Evolutionary conservation across 2,797 vertebrate species (phyloP).

Genomic region (Petrocephalus schoutedeni): DNA sequence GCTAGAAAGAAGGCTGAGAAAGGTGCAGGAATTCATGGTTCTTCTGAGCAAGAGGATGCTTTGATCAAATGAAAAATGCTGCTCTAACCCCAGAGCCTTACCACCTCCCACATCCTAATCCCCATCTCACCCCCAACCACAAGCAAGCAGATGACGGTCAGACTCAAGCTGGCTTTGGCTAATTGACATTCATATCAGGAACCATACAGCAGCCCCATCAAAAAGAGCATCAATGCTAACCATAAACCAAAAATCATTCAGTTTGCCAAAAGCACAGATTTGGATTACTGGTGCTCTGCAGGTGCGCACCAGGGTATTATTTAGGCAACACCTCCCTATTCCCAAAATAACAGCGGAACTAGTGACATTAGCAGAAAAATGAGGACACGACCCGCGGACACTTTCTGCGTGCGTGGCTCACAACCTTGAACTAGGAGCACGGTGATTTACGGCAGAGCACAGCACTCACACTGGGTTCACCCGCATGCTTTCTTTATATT

Average conservation of each 20-base stretch:
- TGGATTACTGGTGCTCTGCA: neutral
- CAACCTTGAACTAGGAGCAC: neutral
- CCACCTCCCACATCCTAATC: neutral
- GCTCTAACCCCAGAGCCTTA: neutral
- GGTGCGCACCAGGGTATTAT: neutral
- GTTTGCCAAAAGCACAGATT: neutral
- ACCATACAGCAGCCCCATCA: neutral
- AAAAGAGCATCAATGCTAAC: neutral
- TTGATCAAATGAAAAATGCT: neutral
- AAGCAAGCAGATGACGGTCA: neutral
- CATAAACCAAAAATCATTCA: neutral
- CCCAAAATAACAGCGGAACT: conserved; percentile 48
- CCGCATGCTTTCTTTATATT: neutral
- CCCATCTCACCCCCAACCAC: neutral
- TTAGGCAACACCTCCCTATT: neutral
- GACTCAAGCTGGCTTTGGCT: neutral
- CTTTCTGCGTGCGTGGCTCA: neutral
- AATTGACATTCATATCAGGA: neutral
- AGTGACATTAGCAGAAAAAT: neutral
- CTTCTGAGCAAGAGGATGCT: neutral
- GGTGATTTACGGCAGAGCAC: neutral
- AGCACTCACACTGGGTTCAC: neutral
- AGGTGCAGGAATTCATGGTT: neutral
- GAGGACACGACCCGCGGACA: neutral
- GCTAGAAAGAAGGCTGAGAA: neutral